A percentile compares a stretch with the other conserved stretches of the same genome.
Evolutionary conservation across 1,140 invertebrate genomes (phyloP).

Genomic region (Aphelenchoides fujianensis): DNA sequence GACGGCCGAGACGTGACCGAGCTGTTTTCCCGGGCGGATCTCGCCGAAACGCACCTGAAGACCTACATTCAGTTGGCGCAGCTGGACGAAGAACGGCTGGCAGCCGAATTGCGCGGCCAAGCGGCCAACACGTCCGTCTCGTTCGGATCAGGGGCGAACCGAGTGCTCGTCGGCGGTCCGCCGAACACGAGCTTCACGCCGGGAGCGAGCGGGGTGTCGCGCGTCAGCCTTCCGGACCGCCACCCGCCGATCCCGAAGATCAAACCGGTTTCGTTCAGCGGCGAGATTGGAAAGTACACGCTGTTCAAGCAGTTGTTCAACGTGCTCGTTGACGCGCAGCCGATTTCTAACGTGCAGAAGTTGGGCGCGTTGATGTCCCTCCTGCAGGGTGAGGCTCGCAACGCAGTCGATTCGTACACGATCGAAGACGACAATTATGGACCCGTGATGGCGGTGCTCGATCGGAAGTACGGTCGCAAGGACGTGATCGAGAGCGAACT

Average conservation of each 20-base stretch:
- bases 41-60: too few relatives aligned
- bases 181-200: too few relatives aligned
- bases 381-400: background rate
- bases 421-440: background rate
- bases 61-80: too few relatives aligned
- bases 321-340: background rate
- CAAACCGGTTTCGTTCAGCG: background rate
- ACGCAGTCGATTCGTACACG: background rate
- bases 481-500: background rate
- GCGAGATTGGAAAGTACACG: constrained; percentile 46
- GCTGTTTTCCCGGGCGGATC: too few relatives aligned
- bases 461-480: background rate
- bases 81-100: too few relatives aligned
- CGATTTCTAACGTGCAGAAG: background rate
- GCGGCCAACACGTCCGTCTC: too few relatives aligned
- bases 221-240: too few relatives aligned
- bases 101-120: too few relatives aligned
- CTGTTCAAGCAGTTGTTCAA: constrained; percentile 46
- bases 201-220: too few relatives aligned
- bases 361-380: background rate
- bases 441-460: background rate
- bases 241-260: background rate
- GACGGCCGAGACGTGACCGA: too few relatives aligned
- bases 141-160: too few relatives aligned
- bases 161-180: too few relatives aligned